Conservation (phyloP, 2,113 vertebrate species). For the Gracilinanus agilis region DNA sequence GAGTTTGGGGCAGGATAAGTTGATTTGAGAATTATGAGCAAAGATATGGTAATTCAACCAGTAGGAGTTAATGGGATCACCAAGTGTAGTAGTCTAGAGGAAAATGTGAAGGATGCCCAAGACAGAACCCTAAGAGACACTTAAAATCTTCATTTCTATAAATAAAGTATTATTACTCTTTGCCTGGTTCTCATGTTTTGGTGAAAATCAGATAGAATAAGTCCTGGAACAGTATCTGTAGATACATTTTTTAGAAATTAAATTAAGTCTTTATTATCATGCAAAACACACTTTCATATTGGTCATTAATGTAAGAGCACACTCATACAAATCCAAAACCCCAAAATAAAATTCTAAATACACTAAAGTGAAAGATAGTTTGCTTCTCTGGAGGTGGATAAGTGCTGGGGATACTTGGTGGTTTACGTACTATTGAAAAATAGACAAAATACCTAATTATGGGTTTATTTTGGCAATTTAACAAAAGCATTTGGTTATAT, state of each 20-base stretch:
- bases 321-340: too few relatives aligned
- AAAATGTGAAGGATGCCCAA: background rate
- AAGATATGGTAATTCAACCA: background rate
- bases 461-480: background rate
- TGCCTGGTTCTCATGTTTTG: background rate
- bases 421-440: background rate
- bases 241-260: too few relatives aligned
- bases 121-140: background rate
- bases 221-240: background rate
- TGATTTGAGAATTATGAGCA: background rate
- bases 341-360: too few relatives aligned
- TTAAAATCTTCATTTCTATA: background rate
- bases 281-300: too few relatives aligned
- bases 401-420: background rate
- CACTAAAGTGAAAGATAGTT: too few relatives aligned
- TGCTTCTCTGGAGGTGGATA: background rate
- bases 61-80: background rate
- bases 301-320: too few relatives aligned
- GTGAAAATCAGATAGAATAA: background rate
- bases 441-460: background rate
- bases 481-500: background rate
- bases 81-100: background rate
- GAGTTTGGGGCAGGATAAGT: background rate
- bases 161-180: background rate
- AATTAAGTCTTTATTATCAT: too few relatives aligned